Percentiles rank a stretch among this genome's conserved stretches.
Evolutionary conservation across 2,113 vertebrate species (phyloP).

Genomic region (Osmerus mordax): DNA sequence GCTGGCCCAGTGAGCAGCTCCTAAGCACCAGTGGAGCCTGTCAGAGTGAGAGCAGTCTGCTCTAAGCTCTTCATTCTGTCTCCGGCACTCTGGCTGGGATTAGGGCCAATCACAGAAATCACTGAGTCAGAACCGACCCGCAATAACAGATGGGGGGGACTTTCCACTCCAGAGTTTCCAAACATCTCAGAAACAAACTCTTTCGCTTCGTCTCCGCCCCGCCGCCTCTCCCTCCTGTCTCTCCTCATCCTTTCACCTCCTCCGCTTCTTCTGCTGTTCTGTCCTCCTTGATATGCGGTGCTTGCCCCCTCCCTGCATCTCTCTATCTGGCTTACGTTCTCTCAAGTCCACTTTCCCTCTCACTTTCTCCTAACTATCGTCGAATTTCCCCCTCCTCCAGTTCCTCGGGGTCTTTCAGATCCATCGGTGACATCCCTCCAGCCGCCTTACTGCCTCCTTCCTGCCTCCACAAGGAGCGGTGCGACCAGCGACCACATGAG

Average conservation of each 20-base stretch:
- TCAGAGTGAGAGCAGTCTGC: constrained; percentile 65
- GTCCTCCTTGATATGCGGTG: constrained; percentile 56
- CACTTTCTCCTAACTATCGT: not conserved
- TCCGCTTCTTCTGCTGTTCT: not conserved
- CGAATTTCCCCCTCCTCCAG: not conserved
- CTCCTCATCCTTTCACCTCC: constrained; percentile 25
- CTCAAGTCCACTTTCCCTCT: not conserved
- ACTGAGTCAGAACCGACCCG: constrained; percentile 67
- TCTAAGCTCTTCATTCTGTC: constrained; percentile 74
- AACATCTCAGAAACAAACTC: constrained; percentile 60
- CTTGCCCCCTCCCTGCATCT: constrained; percentile 41
- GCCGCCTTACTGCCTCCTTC: too few relatives aligned
- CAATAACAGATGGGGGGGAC: constrained; percentile 63
- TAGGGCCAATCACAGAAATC: constrained; percentile 70
- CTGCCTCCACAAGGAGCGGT: too few relatives aligned
- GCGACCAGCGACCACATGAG: too few relatives aligned
- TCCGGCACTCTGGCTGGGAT: constrained; percentile 60
- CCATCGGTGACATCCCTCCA: not conserved
- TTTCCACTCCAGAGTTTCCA: constrained; percentile 68
- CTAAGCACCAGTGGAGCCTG: constrained; percentile 58
- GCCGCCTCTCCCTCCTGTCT: not conserved
- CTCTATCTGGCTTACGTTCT: constrained; percentile 62
- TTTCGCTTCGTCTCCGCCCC: constrained; percentile 41
- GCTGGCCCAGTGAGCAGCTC: constrained; percentile 18
- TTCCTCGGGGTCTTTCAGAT: not conserved